Conservation (phyloP, 35 echinoderm and acorn worm species). For the Apostichopus californicus region DNA sequence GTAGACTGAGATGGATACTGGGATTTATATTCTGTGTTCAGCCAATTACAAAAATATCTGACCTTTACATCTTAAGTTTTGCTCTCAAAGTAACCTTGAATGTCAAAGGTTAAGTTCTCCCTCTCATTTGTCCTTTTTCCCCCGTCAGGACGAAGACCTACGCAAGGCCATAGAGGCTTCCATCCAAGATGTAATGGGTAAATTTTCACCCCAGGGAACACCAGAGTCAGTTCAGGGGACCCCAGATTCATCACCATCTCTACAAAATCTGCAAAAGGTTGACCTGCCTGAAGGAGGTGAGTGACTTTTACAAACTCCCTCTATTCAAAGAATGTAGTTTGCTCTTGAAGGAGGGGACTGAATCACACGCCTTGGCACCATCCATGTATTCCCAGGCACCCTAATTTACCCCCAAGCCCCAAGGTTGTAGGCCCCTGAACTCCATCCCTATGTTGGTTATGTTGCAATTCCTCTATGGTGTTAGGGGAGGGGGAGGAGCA, state of each 20-base stretch:
- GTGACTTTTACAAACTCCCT: neutral
- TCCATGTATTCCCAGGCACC: no score
- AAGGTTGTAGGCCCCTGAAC: no score
- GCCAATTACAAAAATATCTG: neutral
- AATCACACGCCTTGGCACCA: no score
- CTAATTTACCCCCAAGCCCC: no score
- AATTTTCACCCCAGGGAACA: conserved; percentile 29
- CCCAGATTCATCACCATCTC: conserved; percentile 43
- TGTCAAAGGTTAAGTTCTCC: neutral
- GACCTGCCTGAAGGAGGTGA: neutral
- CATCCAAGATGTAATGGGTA: conserved; percentile 78
- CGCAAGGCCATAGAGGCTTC: conserved; percentile 85
- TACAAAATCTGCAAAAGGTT: conserved; percentile 22
- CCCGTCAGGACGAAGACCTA: conserved; percentile 78
- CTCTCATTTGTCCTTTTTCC: neutral
- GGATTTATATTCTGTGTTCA: neutral
- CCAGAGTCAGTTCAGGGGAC: conserved; percentile 15
- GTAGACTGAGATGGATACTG: no score
- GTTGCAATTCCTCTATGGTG: no score
- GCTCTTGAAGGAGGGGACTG: no score
- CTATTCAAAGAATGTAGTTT: no score
- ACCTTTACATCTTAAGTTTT: no score
- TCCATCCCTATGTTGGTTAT: no score
- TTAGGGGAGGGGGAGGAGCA: no score
- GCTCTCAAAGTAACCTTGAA: no score